Conservation (phyloP, 2,888 invertebrate species). For the Cataglyphis rosenhaueri region DNA sequence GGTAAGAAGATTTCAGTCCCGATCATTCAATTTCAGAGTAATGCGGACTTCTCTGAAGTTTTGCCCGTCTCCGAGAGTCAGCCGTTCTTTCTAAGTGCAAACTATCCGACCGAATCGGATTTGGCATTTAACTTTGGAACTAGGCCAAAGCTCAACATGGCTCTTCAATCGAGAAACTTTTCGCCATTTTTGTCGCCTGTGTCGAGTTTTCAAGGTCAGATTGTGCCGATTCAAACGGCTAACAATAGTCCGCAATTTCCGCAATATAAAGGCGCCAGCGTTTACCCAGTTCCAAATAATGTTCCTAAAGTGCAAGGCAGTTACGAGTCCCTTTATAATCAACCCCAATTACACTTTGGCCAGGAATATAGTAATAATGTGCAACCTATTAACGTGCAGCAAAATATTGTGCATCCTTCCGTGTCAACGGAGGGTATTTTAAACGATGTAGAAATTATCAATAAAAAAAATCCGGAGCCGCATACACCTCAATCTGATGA, state of each 20-base stretch:
- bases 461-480: slow-evolving; percentile 77
- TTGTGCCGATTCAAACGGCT: slow-evolving; percentile 73
- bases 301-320: slow-evolving; percentile 55
- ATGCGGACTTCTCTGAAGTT: slow-evolving; percentile 64
- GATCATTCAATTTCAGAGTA: slow-evolving; percentile 68
- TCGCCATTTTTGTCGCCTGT: slow-evolving; percentile 66
- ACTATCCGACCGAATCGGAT: slow-evolving; percentile 69
- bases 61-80: slow-evolving; percentile 71
- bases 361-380: slow-evolving; percentile 7
- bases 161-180: slow-evolving; percentile 48
- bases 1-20: slow-evolving; percentile 72
- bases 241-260: slow-evolving; percentile 72
- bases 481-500: slow-evolving; percentile 73
- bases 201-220: slow-evolving; percentile 69
- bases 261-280: slow-evolving; percentile 74
- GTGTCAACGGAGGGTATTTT: slow-evolving; percentile 75
- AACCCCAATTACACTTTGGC: slow-evolving; percentile 81
- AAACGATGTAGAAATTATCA: slow-evolving; percentile 81
- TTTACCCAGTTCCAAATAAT: slow-evolving; percentile 56
- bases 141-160: slow-evolving; percentile 45
- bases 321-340: slow-evolving; percentile 79
- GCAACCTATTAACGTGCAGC: slow-evolving; percentile 33
- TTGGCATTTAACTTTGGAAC: slow-evolving; percentile 65
- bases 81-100: slow-evolving; percentile 70
- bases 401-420: slow-evolving; percentile 30